Percentiles rank a stretch among this genome's conserved stretches.
Conservation (phyloP, 2,797 vertebrate species). For the Lithobates sylvaticus region DNA sequence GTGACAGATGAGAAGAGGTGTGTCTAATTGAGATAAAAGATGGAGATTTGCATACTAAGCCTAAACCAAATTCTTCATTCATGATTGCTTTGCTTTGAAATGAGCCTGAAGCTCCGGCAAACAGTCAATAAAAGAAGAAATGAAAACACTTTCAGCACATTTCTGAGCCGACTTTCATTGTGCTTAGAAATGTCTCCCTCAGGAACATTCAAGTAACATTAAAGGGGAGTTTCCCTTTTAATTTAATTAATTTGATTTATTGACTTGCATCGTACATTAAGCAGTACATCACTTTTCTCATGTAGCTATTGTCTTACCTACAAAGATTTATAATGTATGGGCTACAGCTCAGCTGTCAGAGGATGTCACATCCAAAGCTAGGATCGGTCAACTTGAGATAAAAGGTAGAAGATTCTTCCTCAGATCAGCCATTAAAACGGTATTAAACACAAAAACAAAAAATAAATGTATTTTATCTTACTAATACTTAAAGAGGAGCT, state of each 20-base stretch:
- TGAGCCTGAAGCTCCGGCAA: neutral
- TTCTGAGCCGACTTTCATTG: neutral
- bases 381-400: no score
- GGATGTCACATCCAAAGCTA: no score
- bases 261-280: neutral
- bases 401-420: no score
- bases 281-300: neutral
- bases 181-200: neutral
- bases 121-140: neutral
- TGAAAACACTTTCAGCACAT: neutral
- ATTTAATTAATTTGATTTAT: neutral
- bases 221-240: neutral
- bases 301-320: neutral
- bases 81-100: conserved; percentile 1
- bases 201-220: neutral
- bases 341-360: no score
- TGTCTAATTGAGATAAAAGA: conserved; percentile 44
- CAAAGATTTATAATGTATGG: neutral
- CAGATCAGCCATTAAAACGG: no score
- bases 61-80: conserved; percentile 8
- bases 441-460: no score
- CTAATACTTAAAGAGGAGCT: no score
- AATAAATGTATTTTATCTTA: no score
- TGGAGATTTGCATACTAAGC: conserved; percentile 37
- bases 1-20: conserved; percentile 13